Conservation (phyloP, 2,888 invertebrate species). For the Desoria tigrina region DNA sequence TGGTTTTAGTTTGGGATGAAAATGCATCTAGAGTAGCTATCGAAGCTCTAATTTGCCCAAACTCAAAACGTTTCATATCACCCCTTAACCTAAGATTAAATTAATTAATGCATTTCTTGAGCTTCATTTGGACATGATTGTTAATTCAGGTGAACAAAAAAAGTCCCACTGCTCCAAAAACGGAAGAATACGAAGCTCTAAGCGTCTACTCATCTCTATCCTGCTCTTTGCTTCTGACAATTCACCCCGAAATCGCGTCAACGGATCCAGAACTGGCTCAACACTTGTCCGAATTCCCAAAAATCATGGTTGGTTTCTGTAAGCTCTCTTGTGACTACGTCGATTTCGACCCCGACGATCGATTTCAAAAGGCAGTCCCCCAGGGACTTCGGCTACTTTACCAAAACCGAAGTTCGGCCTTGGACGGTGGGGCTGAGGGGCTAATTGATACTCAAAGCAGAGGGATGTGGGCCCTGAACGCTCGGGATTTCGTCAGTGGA, state of each 20-base stretch:
- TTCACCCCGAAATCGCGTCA: constrained; percentile 1
- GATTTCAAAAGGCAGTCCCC: neutral
- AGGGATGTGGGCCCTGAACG: neutral
- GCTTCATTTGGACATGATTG: neutral
- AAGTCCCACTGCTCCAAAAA: too few relatives aligned
- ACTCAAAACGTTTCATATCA: too few relatives aligned
- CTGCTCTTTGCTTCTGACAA: neutral
- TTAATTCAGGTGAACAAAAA: neutral
- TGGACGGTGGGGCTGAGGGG: neutral
- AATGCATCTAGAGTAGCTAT: too few relatives aligned
- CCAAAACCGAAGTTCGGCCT: neutral
- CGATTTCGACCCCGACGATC: neutral
- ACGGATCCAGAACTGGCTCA: neutral
- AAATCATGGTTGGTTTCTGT: neutral
- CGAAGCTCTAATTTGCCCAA: too few relatives aligned
- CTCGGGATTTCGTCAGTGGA: neutral
- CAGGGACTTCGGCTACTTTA: neutral
- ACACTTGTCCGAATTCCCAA: neutral
- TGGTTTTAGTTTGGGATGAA: neutral
- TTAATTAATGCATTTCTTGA: too few relatives aligned
- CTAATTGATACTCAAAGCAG: neutral
- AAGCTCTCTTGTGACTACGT: neutral
- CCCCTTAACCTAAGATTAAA: too few relatives aligned
- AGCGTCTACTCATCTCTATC: neutral
- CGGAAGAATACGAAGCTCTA: neutral